A percentile compares a stretch with the other conserved stretches of the same genome.
phyloP scores from a whole-genome alignment of 2,888 invertebrate genomes.

The Sphaerophoria rueppellii region DNA sequence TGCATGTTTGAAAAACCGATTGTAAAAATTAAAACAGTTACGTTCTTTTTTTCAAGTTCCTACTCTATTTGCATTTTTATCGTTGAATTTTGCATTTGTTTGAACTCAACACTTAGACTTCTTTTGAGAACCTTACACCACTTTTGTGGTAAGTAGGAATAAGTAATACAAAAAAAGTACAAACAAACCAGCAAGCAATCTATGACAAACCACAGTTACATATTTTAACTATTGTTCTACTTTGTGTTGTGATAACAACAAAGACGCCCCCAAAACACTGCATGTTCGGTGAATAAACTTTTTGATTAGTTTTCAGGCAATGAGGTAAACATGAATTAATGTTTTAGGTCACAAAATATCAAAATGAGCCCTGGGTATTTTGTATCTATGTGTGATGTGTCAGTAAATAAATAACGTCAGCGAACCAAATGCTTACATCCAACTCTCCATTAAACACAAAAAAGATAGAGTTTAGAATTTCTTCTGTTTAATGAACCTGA shows the following conservation, averaged over 20 bases:
- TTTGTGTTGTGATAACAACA: conserved; percentile 39
- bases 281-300: conserved; percentile 57
- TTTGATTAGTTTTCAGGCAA: neutral
- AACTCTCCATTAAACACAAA: too few species aligned
- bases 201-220: neutral
- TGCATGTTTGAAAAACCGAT: too few species aligned
- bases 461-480: too few species aligned
- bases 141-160: neutral
- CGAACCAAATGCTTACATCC: too few species aligned
- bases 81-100: neutral
- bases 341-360: too few species aligned
- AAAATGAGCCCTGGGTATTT: too few species aligned
- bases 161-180: neutral
- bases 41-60: neutral
- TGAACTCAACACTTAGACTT: neutral
- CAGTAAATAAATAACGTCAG: too few species aligned
- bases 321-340: too few species aligned
- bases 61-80: neutral
- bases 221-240: conserved; percentile 9
- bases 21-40: too few species aligned
- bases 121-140: neutral
- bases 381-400: too few species aligned
- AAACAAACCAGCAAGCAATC: neutral
- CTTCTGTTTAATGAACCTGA: conserved; percentile 54
- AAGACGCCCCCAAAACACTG: conserved; percentile 49